These are phyloP conservation scores for Leptatherina wallacei DNA, from an alignment of 2,797 vertebrate genomes.

Conservation along the genomic window DNA sequence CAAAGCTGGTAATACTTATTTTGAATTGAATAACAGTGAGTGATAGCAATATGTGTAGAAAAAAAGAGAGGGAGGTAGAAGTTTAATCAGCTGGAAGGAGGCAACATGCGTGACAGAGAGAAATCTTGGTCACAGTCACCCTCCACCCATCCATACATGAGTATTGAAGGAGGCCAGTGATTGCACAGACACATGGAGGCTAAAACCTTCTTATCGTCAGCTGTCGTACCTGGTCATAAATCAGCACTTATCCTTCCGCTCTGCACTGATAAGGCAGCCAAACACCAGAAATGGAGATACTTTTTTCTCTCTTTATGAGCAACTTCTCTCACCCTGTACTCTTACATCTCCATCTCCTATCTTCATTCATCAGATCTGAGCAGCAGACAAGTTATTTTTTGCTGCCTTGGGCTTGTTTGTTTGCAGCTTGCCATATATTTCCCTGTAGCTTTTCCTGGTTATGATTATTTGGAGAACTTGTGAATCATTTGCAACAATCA, in stretches of 20 bases:
- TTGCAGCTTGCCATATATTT: conserved; percentile 55
- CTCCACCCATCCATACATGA: conserved; percentile 45
- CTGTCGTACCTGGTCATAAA: conserved; percentile 72
- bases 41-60: conserved; percentile 38
- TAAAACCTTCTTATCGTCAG: conserved; percentile 71
- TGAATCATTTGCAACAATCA: conserved; percentile 34
- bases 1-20: conserved; percentile 46
- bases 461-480: conserved; percentile 46
- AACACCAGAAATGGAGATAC: conserved; percentile 53
- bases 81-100: conserved; percentile 54
- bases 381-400: conserved; percentile 44
- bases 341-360: conserved; percentile 44
- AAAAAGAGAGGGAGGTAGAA: conserved; percentile 27
- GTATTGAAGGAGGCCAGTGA: conserved; percentile 60
- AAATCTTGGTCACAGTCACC: conserved; percentile 60
- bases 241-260: conserved; percentile 68
- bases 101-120: conserved; percentile 64
- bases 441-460: conserved; percentile 60
- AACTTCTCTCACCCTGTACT: conserved; percentile 31
- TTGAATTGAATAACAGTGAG: conserved; percentile 34
- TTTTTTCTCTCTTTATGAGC: conserved; percentile 32
- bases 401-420: conserved; percentile 42
- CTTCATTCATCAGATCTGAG: conserved; percentile 68
- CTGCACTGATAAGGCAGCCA: conserved; percentile 70
- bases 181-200: conserved; percentile 59